phyloP scores from a whole-genome alignment of 2,888 invertebrate genomes.

The Zhengitettix transpicula region DNA sequence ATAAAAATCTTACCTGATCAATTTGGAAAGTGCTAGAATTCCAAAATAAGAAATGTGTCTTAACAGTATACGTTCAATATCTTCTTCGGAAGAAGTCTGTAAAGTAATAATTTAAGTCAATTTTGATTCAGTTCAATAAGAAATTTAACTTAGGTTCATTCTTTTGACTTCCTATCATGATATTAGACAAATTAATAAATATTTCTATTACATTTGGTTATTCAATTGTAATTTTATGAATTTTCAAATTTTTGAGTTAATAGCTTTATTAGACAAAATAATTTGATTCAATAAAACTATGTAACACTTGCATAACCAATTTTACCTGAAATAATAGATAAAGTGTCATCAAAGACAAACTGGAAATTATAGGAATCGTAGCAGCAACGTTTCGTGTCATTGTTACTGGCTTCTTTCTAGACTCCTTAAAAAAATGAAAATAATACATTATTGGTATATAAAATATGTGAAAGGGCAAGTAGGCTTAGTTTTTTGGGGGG shows the following conservation, averaged over 20 bases:
- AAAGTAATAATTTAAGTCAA: constrained; percentile 26
- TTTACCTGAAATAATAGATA: constrained; percentile 71
- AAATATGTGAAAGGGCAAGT: too few species aligned
- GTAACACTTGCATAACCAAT: background rate
- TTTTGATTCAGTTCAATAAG: too few species aligned
- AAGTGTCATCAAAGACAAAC: constrained; percentile 79
- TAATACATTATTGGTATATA: too few species aligned
- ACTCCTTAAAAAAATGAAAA: constrained; percentile 34
- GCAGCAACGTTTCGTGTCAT: constrained; percentile 92
- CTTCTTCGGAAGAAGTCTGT: constrained; percentile 90
- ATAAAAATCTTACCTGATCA: constrained; percentile 49
- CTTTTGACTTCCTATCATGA: too few species aligned
- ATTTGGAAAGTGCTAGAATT: constrained; percentile 76
- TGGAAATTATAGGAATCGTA: constrained; percentile 94
- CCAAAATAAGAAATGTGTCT: constrained; percentile 96
- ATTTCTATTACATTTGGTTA: too few species aligned
- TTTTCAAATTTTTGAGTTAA: too few species aligned
- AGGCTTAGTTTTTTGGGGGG: too few species aligned
- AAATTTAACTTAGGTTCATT: too few species aligned
- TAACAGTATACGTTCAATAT: constrained; percentile 84
- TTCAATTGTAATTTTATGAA: too few species aligned
- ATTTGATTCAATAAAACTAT: too few species aligned
- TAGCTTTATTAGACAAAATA: too few species aligned
- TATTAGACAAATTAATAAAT: too few species aligned
- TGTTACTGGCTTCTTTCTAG: constrained; percentile 73